Evolutionary conservation across 2,113 vertebrate species (phyloP), one percentile per base, ranked within the genome.

Genomic region (Serilophus lunatus): DNA sequence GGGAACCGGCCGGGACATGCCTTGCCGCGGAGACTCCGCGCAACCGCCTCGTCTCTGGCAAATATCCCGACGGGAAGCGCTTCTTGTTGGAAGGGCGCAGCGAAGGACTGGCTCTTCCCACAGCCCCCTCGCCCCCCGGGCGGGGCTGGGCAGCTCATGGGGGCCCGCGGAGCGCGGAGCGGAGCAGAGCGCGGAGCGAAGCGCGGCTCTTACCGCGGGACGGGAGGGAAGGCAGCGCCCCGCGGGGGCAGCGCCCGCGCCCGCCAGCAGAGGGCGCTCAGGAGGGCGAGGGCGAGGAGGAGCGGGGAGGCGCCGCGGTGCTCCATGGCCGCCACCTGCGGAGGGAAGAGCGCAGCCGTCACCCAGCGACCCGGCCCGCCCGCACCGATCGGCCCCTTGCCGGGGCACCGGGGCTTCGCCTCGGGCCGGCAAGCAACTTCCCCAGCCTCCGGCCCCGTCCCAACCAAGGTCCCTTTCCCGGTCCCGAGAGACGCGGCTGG

Each of bases 231-330:
- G 61, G 86, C 82, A 51, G 86, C 89, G 0, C 65, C 92, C 7
- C 95, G 42, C 3, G 86, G 95, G 70, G 95, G 95, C 79, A 96
- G 70, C 12, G 93, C 98, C 94, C 98, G 81, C 9, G 98, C 98
- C 89, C 97, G 98, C 35, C 98, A 98, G 95, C 98, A 98, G 78
- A 99, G 97, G 69, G 98, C 92, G 91, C 98, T 98, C 95, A 98
- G 98, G 80, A 99, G 97, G 25, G 97, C 97, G 97, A 99, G 97
- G 78, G 98, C 91, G 82, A 98, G 94, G 31, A 99, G 97, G 88
- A 99, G 96, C 94, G 98, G 98, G 95, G 98, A 98, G 79, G 98
- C 97, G 96, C 96, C 98, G 96, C 98, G 98, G 64, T 97, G 97
- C 97, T 98, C 98, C 99, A 99, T 99, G 92, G 79, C 92, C 66